A percentile compares a stretch with the other conserved stretches of the same genome.
These are phyloP conservation scores for Arion vulgaris DNA, from an alignment of 1,140 invertebrate species.

Conservation along the genomic window DNA sequence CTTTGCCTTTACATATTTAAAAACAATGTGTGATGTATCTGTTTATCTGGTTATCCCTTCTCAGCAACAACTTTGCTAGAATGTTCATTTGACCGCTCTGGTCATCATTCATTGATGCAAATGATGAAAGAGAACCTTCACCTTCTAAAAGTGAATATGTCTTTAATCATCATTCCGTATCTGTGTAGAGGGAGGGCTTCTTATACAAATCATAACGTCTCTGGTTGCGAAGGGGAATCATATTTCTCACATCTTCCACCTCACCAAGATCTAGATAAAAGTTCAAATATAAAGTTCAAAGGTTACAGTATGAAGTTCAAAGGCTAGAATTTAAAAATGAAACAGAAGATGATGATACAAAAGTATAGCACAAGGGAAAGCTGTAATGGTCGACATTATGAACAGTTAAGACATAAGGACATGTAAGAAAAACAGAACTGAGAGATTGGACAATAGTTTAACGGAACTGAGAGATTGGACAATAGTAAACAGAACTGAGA, in stretches of 20 bases:
- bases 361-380: background rate
- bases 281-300: background rate
- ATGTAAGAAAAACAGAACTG: too few relatives aligned
- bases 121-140: too few relatives aligned
- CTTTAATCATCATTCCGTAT: background rate
- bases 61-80: too few relatives aligned
- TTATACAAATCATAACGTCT: conserved; percentile 85
- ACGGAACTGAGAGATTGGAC: too few relatives aligned
- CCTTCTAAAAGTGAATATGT: background rate
- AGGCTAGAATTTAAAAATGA: too few relatives aligned
- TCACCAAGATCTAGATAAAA: conserved; percentile 79
- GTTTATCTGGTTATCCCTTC: too few relatives aligned
- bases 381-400: background rate
- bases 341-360: background rate
- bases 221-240: conserved; percentile 86
- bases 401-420: background rate
- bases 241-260: conserved; percentile 82
- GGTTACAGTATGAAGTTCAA: too few relatives aligned
- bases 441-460: too few relatives aligned
- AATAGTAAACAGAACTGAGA: background rate
- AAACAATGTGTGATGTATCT: too few relatives aligned
- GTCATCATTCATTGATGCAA: too few relatives aligned
- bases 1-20: too few relatives aligned
- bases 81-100: too few relatives aligned
- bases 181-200: conserved; percentile 25